Evolutionary conservation across 2,113 vertebrate genomes (phyloP).

Genomic region (Alexandromys fortis): DNA sequence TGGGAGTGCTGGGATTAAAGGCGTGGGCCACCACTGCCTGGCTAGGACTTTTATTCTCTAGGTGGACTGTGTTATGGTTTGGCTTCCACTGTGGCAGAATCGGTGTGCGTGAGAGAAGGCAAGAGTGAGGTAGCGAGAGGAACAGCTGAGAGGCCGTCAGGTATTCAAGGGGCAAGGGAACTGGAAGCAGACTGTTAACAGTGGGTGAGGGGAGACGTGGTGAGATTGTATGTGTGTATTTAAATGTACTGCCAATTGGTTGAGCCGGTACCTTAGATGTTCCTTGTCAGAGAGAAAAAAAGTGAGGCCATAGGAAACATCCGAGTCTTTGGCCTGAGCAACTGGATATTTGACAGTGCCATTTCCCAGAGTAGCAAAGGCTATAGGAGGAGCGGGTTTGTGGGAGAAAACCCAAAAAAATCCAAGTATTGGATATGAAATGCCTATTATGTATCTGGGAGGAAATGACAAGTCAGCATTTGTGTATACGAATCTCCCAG

Average conservation of each 20-base stretch:
- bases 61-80: not conserved
- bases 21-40: too few species aligned
- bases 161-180: not conserved
- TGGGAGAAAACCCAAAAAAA: constrained; percentile 32
- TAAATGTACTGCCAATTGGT: not conserved
- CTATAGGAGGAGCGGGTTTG: not conserved
- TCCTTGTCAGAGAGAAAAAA: not conserved
- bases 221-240: not conserved
- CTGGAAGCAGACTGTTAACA: not conserved
- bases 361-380: not conserved
- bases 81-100: not conserved
- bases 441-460: not conserved
- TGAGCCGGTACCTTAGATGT: not conserved
- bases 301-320: not conserved
- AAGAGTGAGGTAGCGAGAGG: not conserved
- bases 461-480: constrained; percentile 7
- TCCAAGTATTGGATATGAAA: not conserved
- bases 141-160: not conserved
- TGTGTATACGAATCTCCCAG: not conserved
- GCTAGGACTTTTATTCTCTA: not conserved
- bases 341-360: not conserved
- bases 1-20: too few species aligned
- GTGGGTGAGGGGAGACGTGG: not conserved
- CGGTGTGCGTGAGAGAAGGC: not conserved
- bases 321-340: not conserved